A percentile compares a stretch with the other conserved stretches of the same genome.
Evolutionary conservation across 2,888 invertebrate genomes (phyloP).

Genomic region (Vannuccia rotundouncinata): DNA sequence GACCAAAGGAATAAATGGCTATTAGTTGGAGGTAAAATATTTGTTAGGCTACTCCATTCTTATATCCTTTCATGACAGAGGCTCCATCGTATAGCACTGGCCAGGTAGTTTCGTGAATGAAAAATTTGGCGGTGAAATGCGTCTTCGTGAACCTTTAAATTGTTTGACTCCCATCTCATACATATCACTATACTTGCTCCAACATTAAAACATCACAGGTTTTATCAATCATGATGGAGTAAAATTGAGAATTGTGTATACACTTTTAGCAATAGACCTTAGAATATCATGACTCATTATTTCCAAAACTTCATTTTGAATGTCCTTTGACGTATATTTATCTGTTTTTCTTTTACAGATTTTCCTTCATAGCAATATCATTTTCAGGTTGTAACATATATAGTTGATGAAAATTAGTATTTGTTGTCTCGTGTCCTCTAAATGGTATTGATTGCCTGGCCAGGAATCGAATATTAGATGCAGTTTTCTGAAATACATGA

Average conservation of each 20-base stretch:
- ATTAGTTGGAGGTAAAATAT: no score
- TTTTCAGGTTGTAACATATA: slow-evolving; percentile 21
- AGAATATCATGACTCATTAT: slow-evolving; percentile 26
- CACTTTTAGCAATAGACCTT: slow-evolving; percentile 7
- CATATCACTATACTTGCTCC: slow-evolving; percentile 26
- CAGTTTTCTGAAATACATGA: slow-evolving; percentile 23
- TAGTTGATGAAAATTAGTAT: slow-evolving; percentile 9
- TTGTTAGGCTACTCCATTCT: no score
- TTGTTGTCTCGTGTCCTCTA: slow-evolving; percentile 15
- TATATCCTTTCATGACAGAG: no score
- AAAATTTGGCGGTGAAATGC: not conserved
- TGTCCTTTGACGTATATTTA: slow-evolving; percentile 19
- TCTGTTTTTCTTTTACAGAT: not conserved
- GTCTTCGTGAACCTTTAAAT: slow-evolving; percentile 13
- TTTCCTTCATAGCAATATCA: slow-evolving; percentile 21
- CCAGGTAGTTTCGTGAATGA: no score
- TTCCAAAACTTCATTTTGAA: slow-evolving; percentile 22
- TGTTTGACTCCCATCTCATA: slow-evolving; percentile 21
- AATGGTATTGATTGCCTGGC: slow-evolving; percentile 16
- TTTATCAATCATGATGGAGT: slow-evolving; percentile 24
- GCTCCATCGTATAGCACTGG: no score
- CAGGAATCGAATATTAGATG: slow-evolving; percentile 26
- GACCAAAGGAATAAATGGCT: no score
- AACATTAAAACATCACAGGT: slow-evolving; percentile 16
- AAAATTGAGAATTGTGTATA: slow-evolving; percentile 23